These are phyloP conservation scores for Dioctria linearis DNA, from an alignment of 2,888 invertebrate genomes.

Conservation along the genomic window DNA sequence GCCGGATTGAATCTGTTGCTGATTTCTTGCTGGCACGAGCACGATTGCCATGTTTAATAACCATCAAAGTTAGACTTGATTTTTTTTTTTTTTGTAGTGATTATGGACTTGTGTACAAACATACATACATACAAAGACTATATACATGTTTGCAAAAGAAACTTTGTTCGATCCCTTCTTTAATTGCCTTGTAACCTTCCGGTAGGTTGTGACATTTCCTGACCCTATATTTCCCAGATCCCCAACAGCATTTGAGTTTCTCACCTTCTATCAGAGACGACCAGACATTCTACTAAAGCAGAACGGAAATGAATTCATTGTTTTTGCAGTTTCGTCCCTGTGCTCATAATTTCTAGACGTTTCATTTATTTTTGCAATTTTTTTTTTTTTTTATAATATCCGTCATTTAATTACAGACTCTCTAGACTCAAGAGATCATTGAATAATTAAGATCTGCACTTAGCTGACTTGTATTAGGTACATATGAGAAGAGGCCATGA, in stretches of 20 bases:
- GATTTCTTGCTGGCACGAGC: conserved; percentile 50
- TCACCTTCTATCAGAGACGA: not conserved
- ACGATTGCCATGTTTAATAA: conserved; percentile 47
- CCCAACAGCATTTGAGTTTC: conserved; percentile 1
- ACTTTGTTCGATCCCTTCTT: conserved; percentile 20
- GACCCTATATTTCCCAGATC: conserved; percentile 22
- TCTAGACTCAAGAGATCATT: conserved; percentile 12
- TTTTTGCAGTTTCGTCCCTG: conserved; percentile 21
- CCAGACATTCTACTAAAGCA: not conserved
- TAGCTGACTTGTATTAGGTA: no score
- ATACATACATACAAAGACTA: not conserved
- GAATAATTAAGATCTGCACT: conserved; percentile 32
- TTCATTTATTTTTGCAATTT: not conserved
- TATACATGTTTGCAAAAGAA: not conserved
- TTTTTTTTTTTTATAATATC: conserved; percentile 26
- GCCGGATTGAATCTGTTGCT: conserved; percentile 47
- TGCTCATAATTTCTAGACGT: conserved; percentile 19
- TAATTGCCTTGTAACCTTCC: conserved; percentile 51
- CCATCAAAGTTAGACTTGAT: not conserved
- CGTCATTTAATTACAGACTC: conserved; percentile 14
- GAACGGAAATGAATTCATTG: conserved; percentile 32
- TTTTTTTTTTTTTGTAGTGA: no score
- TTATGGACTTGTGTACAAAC: not conserved
- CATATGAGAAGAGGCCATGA: not conserved
- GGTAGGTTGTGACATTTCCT: conserved; percentile 53